Evolutionary conservation across 2,888 invertebrate genomes (phyloP).

Genomic region (Callinectes sapidus): DNA sequence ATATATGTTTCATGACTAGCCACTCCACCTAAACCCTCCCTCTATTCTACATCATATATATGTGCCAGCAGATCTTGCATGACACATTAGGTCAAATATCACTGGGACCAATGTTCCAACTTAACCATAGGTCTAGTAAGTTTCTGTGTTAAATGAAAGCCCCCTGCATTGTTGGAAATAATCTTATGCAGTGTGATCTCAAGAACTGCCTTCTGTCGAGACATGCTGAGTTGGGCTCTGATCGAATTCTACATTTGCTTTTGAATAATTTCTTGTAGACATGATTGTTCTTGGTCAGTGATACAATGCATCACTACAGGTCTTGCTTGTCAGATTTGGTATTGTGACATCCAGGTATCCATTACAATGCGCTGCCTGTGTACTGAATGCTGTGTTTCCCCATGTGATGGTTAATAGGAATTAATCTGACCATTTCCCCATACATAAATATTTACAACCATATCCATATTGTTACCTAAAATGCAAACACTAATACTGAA

Average conservation of each 20-base stretch:
- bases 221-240: background rate
- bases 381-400: background rate
- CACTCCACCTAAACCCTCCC: background rate
- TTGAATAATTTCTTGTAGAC: background rate
- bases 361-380: background rate
- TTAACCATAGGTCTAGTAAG: background rate
- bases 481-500: background rate
- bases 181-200: background rate
- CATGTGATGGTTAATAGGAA: background rate
- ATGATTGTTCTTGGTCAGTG: background rate
- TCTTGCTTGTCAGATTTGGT: background rate
- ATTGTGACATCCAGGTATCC: background rate
- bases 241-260: background rate
- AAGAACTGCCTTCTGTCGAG: background rate
- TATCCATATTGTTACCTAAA: background rate
- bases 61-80: background rate
- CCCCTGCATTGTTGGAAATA: no score
- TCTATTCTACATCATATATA: background rate
- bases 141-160: no score
- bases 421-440: background rate
- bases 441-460: background rate
- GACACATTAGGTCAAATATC: background rate
- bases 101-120: background rate
- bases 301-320: background rate
- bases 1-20: conserved; percentile 9